phyloP scores from a whole-genome alignment of 2,888 invertebrate species.

The Drosophila meridionalis region DNA sequence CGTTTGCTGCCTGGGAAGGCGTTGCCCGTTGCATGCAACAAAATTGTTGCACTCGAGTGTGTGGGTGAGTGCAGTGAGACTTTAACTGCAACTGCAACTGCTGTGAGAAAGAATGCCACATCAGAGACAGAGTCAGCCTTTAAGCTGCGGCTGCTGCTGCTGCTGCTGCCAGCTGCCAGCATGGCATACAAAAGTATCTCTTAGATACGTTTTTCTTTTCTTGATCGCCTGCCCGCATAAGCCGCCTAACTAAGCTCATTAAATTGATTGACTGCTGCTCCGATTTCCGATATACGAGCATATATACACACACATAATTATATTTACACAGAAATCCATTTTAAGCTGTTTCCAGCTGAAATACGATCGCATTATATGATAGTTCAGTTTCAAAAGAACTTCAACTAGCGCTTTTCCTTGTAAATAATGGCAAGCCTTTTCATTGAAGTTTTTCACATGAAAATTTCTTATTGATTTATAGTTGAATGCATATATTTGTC shows the following conservation, averaged over 20 bases:
- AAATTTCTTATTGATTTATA: background rate
- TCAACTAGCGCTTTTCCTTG: background rate
- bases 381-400: conserved; percentile 6
- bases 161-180: conserved; percentile 29
- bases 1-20: conserved; percentile 55
- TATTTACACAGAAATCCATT: conserved; percentile 31
- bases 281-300: conserved; percentile 40
- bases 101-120: conserved; percentile 62
- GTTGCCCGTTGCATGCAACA: conserved; percentile 48
- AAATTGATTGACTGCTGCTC: conserved; percentile 58
- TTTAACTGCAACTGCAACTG: conserved; percentile 18
- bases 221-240: conserved; percentile 54
- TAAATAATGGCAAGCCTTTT: background rate
- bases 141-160: conserved; percentile 38
- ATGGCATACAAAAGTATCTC: conserved; percentile 39
- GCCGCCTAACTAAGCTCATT: conserved; percentile 48
- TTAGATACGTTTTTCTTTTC: conserved; percentile 40
- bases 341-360: conserved; percentile 10
- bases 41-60: conserved; percentile 39
- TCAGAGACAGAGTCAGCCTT: conserved; percentile 38
- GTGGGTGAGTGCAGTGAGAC: conserved; percentile 37
- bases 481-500: background rate
- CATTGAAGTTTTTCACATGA: background rate
- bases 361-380: conserved; percentile 5
- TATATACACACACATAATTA: background rate